Evolutionary conservation across 2,888 invertebrate genomes (phyloP).

Genomic region (Norana najaformis): DNA sequence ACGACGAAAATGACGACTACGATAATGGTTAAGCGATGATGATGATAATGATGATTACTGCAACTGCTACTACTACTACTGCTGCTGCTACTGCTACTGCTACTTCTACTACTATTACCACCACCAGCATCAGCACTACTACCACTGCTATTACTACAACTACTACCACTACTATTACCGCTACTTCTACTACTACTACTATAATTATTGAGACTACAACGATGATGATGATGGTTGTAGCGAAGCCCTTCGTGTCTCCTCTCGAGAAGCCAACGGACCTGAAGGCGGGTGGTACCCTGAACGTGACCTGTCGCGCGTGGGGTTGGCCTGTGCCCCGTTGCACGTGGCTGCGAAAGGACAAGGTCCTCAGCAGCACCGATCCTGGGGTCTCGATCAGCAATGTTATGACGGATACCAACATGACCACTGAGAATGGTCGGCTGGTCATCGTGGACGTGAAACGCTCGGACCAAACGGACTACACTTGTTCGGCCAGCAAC

Average conservation of each 20-base stretch:
- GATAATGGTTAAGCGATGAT: too few relatives aligned
- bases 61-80: too few relatives aligned
- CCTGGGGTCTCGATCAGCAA: neutral
- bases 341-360: neutral
- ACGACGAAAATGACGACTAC: too few relatives aligned
- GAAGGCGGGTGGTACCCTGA: neutral
- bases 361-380: neutral
- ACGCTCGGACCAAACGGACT: neutral
- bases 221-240: neutral
- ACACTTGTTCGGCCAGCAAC: neutral
- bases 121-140: neutral
- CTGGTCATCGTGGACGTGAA: neutral
- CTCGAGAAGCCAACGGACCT: neutral
- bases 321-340: neutral
- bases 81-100: too few relatives aligned
- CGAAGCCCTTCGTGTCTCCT: neutral
- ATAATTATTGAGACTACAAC: neutral
- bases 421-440: neutral
- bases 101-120: neutral
- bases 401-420: neutral
- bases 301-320: neutral
- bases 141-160: neutral
- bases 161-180: neutral
- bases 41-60: too few relatives aligned
- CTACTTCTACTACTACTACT: neutral